phyloP scores from a whole-genome alignment of 2,888 invertebrate species.

The Coenonympha arcania region DNA sequence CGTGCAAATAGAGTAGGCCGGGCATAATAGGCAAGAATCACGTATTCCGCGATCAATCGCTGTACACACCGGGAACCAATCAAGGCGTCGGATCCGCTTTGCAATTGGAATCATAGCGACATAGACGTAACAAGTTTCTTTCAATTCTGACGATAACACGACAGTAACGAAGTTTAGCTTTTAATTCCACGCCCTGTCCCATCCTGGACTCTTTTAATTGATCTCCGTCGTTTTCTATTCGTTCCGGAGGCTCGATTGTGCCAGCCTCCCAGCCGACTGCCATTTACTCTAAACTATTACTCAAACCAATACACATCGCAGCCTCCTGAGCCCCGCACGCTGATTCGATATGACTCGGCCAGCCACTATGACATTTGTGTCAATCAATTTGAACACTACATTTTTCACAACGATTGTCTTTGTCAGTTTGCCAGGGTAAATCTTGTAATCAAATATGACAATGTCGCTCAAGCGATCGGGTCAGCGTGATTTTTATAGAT shows the following conservation, averaged over 20 bases:
- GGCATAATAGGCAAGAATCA: constrained; percentile 42
- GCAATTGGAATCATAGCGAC: constrained; percentile 67
- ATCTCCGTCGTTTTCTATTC: constrained; percentile 56
- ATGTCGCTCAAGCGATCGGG: neutral
- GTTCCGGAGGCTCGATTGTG: constrained; percentile 42
- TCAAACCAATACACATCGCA: constrained; percentile 10
- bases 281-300: constrained; percentile 18
- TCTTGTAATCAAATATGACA: constrained; percentile 2
- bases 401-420: neutral
- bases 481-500: neutral
- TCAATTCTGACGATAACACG: constrained; percentile 66
- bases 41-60: constrained; percentile 42
- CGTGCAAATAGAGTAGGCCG: constrained; percentile 20
- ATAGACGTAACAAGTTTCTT: constrained; percentile 69
- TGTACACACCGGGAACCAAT: constrained; percentile 59
- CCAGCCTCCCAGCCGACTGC: constrained; percentile 3
- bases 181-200: constrained; percentile 53
- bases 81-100: constrained; percentile 65
- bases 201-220: constrained; percentile 51
- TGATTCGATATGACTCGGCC: neutral
- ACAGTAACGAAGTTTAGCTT: constrained; percentile 67
- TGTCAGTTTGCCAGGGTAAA: constrained; percentile 2
- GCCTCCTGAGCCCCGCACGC: constrained; percentile 2
- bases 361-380: constrained; percentile 5
- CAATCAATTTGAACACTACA: neutral